Conservation (phyloP, 2,888 invertebrate species). For the Antheraea yamamai region DNA sequence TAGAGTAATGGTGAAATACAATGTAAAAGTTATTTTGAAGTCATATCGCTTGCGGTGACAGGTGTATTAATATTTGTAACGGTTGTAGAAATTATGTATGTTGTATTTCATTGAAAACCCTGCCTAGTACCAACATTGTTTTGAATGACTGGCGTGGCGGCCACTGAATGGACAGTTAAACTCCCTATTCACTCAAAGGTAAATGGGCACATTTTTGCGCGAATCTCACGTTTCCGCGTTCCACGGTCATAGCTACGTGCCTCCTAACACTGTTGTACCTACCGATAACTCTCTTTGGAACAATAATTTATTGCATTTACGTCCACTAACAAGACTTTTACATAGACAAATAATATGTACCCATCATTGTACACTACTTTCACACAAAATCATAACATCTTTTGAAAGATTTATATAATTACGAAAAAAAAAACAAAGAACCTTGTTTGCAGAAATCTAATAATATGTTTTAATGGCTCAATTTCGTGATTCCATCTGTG, state of each 20-base stretch:
- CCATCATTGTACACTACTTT: neutral
- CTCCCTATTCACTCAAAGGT: conserved; percentile 67
- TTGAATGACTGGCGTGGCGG: conserved; percentile 56
- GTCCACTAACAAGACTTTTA: conserved; percentile 1
- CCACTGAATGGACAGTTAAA: conserved; percentile 71
- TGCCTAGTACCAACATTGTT: conserved; percentile 59
- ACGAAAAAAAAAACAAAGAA: neutral
- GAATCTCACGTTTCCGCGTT: conserved; percentile 66
- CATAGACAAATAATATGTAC: neutral
- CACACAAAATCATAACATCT: neutral
- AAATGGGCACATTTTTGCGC: conserved; percentile 66
- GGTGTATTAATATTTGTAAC: conserved; percentile 41
- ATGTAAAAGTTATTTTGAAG: conserved; percentile 17
- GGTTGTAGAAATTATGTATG: conserved; percentile 43
- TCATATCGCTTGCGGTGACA: conserved; percentile 31
- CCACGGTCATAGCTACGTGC: conserved; percentile 34
- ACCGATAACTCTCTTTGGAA: conserved; percentile 20
- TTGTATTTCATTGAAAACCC: conserved; percentile 57
- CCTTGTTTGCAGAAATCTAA: neutral
- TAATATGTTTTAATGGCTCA: conserved; percentile 4
- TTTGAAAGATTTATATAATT: neutral
- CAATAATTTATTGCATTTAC: conserved; percentile 16
- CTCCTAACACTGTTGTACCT: conserved; percentile 16
- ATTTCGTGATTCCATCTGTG: conserved; percentile 7
- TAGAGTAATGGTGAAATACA: conserved; percentile 2